Evolutionary conservation across 2,113 vertebrate species (phyloP), one percentile per base, ranked within the genome.

Genomic region (Varanus komodoensis): DNA sequence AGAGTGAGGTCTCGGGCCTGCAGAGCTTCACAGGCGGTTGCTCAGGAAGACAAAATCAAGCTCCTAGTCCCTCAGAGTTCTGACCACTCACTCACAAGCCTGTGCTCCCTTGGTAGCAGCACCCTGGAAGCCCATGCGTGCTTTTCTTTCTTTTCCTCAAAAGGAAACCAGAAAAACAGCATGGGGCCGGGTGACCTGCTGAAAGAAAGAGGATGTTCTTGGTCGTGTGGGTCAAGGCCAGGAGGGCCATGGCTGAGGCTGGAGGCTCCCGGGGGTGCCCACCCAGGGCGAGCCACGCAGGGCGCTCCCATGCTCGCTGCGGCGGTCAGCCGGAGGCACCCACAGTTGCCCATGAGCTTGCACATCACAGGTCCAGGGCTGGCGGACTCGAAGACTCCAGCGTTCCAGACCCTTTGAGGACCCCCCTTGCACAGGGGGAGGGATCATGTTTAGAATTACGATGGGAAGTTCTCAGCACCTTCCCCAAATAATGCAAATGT

Each of bases 131-230:
- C 38, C 38, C 38, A 44, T 44, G 38, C 38, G 3, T 44, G 0
- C 27, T 0, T 2, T 21, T 4, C 12, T 27, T 54, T 4, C 15
- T 64, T 64, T 21, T 64, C 4, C 17, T 19, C 3, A 0, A 9
- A 0, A 12, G 3, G 0, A 6, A 50, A 57, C 23, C 86, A 25
- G 57, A 48, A 44, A 68, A 73, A 32, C 0, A 0, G 1, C 4
- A 34, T 87, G 71, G 82, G 7, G 32, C 1, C 1, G 0, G 64
- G 48, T 32, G 2, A 82, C 34, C 32, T 3, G 29, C 80, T 17
- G 85, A 68, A 88, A 32, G 88, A 25, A 48, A 11, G 0, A 0
- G 52, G 3, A 12, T 54, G 1, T 89, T 77, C 90, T 0, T 0
- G 48, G 85, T 27, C 3, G 0, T 2, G 8, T 2, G 48, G 17